A percentile compares a stretch with the other conserved stretches of the same genome.
Evolutionary conservation across 2,797 vertebrate species (phyloP).

Genomic region (Trachurus trachurus): DNA sequence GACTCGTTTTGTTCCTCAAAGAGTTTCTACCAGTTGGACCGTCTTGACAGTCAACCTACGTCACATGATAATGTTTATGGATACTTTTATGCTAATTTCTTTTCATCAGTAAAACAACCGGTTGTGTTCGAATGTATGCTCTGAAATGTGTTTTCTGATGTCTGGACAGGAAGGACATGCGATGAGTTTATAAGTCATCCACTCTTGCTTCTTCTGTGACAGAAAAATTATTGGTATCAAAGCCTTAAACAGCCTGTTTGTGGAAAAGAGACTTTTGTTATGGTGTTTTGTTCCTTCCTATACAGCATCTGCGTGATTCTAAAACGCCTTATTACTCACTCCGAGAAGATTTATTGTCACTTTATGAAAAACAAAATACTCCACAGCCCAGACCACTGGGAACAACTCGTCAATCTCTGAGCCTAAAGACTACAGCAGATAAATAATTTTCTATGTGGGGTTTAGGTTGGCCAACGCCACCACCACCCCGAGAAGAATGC

Average conservation of each 20-base stretch:
- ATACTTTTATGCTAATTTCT: slow-evolving; percentile 6
- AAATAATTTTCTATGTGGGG: slow-evolving; percentile 72
- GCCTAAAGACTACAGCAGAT: slow-evolving; percentile 74
- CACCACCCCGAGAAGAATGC: slow-evolving; percentile 72
- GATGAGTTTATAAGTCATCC: slow-evolving; percentile 46
- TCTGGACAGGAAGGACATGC: slow-evolving; percentile 39
- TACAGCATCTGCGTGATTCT: slow-evolving; percentile 67
- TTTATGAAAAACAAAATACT: slow-evolving; percentile 84
- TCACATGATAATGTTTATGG: slow-evolving; percentile 24
- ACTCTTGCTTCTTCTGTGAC: slow-evolving; percentile 50
- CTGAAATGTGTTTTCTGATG: slow-evolving; percentile 33
- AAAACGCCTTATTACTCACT: slow-evolving; percentile 81
- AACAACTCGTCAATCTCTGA: slow-evolving; percentile 75
- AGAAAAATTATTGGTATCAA: slow-evolving; percentile 58
- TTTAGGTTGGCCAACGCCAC: slow-evolving; percentile 77
- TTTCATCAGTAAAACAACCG: slow-evolving; percentile 19
- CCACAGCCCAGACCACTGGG: slow-evolving; percentile 78
- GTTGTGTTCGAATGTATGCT: slow-evolving; percentile 11
- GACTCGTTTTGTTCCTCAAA: slow-evolving; percentile 46
- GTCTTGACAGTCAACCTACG: slow-evolving; percentile 52
- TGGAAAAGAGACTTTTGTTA: slow-evolving; percentile 52
- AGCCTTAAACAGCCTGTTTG: slow-evolving; percentile 47
- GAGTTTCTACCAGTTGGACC: slow-evolving; percentile 43
- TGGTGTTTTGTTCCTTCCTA: slow-evolving; percentile 64
- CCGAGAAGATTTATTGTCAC: slow-evolving; percentile 77